A percentile compares a stretch with the other conserved stretches of the same genome.
Conservation (phyloP, 2,113 vertebrate species). For the Ardeotis arabs region DNA sequence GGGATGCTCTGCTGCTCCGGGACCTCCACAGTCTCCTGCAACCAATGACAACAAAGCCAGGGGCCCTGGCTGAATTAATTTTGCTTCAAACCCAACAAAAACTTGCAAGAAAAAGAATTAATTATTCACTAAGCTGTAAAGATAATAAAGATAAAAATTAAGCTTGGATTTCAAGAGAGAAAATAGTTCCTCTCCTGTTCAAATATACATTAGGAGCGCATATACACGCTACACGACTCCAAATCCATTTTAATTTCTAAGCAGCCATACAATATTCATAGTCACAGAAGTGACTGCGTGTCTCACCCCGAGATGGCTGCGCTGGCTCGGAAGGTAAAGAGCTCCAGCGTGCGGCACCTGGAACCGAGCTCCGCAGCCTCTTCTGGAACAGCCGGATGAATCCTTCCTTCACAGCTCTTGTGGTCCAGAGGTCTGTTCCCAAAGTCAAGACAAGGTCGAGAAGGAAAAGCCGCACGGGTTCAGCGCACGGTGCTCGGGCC, state of each 20-base stretch:
- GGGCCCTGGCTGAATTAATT: background rate
- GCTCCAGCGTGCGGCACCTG: background rate
- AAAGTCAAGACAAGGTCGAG: background rate
- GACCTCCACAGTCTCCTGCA: background rate
- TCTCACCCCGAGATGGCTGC: background rate
- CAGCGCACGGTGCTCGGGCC: fast-evolving
- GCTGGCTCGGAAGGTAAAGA: background rate
- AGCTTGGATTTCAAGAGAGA: constrained; percentile 21
- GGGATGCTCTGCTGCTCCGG: background rate
- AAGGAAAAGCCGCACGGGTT: background rate
- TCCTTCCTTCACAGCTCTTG: background rate
- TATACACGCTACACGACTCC: constrained; percentile 3
- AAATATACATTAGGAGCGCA: constrained; percentile 44
- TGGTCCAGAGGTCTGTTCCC: background rate
- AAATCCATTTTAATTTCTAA: constrained; percentile 49
- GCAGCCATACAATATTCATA: constrained; percentile 27
- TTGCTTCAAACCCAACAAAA: background rate
- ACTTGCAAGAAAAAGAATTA: constrained; percentile 12
- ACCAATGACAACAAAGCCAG: background rate
- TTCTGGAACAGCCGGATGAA: background rate
- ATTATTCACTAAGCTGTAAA: constrained; percentile 47
- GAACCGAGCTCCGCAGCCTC: background rate
- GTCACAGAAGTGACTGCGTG: background rate
- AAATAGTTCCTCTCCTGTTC: constrained; percentile 35
- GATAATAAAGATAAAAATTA: constrained; percentile 61